Base-by-base conservation (phyloP, 1,140 invertebrate species). In the Hermetia illucens region DNA sequence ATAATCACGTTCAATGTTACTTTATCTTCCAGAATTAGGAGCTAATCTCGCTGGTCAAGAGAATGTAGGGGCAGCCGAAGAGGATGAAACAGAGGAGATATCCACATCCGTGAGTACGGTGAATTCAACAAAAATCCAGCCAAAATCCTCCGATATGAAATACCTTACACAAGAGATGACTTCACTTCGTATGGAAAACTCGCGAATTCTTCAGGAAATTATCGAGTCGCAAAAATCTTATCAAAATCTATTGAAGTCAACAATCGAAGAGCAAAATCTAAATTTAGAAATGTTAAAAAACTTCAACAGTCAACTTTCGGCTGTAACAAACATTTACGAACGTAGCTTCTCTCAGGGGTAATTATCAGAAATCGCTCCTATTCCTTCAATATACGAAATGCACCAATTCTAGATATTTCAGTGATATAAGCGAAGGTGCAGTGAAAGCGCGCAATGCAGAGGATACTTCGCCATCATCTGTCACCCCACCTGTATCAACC, bases 21-120 rank as follows among this genome's bases (percentile, higher is more conserved):
- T 34, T 16, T 34, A 19, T n/a, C 18, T 48, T 53, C 3, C 49
- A 85, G 84, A 88, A 60, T 57, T 87, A 5, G 83, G 82, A 18
- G 82, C 81, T 12, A 84, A 85, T 62, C 59, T 87, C 34, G 72
- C 79, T 18, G 81, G 79, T 1, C 74, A 78, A 49, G 78, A 80
- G 10, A 42, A 43, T 40, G 37, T 53, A 16, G 53, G 44, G 12
- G 44, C 46, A 3, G 58, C 54, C 32, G 53, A 52, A 34, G 54
- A 52, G 35, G 52, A 55, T 17, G 61, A 63, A 22, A 61, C 62
- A 10, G 75, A 74, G 38, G 68, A 72, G 34, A 65, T 68, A 13
- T 71, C 71, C 0, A 74, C 77, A 5, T 77, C 74, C 16, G 58
- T 69, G 5, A 79, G 79, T n/a, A 78, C 78, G 3, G 67, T 79